These are phyloP conservation scores for Lycocerus yunnanus DNA, from an alignment of 2,888 invertebrate genomes.

Conservation along the genomic window DNA sequence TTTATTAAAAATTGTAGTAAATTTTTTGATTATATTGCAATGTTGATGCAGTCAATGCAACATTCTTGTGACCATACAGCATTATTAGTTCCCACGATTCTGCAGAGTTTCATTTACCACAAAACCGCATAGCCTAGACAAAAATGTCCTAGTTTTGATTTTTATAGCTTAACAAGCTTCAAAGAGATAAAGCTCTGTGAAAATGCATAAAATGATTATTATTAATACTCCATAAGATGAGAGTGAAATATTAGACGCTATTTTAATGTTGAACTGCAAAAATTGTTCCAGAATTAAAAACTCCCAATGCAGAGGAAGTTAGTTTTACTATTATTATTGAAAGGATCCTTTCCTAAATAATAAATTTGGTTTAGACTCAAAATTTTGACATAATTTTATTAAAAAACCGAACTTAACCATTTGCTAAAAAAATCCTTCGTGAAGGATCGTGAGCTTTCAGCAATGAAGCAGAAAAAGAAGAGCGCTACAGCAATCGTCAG, in stretches of 20 bases:
- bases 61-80: slow-evolving; percentile 23
- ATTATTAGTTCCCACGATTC: slow-evolving; percentile 32
- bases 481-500: too few relatives aligned
- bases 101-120: slow-evolving; percentile 29
- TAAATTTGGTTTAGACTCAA: too few relatives aligned
- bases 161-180: slow-evolving; percentile 9
- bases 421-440: too few relatives aligned
- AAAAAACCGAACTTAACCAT: too few relatives aligned
- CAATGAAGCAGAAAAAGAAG: too few relatives aligned
- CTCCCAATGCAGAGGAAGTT: not conserved
- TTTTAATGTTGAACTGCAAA: not conserved
- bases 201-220: not conserved
- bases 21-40: not conserved
- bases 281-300: not conserved
- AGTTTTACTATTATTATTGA: too few relatives aligned
- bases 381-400: too few relatives aligned
- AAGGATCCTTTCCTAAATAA: too few relatives aligned
- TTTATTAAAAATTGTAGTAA: not conserved
- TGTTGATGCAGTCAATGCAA: not conserved
- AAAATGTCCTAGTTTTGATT: slow-evolving; percentile 25
- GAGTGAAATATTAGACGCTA: not conserved
- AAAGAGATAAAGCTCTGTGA: slow-evolving; percentile 4
- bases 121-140: slow-evolving; percentile 34
- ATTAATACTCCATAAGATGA: not conserved
- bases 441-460: too few relatives aligned